Conservation (phyloP, 1,140 invertebrate species). For the Stenopsyche tienmushanensis region DNA sequence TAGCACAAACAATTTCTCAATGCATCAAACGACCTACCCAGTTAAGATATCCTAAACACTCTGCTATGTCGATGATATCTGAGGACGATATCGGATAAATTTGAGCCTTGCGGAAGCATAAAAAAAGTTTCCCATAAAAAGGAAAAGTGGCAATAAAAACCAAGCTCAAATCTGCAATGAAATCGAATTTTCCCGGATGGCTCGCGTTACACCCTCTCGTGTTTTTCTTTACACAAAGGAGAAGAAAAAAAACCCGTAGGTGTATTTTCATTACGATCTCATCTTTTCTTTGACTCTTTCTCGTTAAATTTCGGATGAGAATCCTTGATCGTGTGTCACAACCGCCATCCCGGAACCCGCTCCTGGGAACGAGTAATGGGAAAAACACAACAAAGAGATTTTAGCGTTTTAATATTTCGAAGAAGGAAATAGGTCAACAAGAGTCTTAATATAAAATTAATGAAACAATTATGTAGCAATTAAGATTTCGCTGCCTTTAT, state of each 20-base stretch:
- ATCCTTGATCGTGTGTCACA: slow-evolving; percentile 25
- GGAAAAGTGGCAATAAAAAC: slow-evolving; percentile 25
- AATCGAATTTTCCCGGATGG: slow-evolving; percentile 28
- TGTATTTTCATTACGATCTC: slow-evolving; percentile 28
- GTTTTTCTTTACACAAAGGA: background rate
- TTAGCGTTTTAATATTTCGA: too few relatives aligned
- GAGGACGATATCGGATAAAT: background rate
- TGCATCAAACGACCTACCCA: too few relatives aligned
- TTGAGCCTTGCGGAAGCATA: background rate
- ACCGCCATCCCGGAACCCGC: background rate
- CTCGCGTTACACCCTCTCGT: slow-evolving; percentile 8
- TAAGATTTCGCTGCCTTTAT: too few relatives aligned
- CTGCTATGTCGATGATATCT: background rate
- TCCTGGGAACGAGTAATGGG: background rate
- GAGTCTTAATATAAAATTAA: too few relatives aligned
- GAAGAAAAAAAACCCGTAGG: slow-evolving; percentile 7
- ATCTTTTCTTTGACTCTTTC: slow-evolving; percentile 26
- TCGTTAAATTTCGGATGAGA: slow-evolving; percentile 27
- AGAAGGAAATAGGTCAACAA: too few relatives aligned
- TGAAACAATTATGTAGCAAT: too few relatives aligned
- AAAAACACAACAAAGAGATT: too few relatives aligned
- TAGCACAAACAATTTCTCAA: too few relatives aligned
- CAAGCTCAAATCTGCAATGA: slow-evolving; percentile 24
- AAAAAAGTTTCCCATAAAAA: background rate
- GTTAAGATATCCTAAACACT: background rate